Conservation (phyloP, 2,888 invertebrate species). For the Oscheius sp. region DNA sequence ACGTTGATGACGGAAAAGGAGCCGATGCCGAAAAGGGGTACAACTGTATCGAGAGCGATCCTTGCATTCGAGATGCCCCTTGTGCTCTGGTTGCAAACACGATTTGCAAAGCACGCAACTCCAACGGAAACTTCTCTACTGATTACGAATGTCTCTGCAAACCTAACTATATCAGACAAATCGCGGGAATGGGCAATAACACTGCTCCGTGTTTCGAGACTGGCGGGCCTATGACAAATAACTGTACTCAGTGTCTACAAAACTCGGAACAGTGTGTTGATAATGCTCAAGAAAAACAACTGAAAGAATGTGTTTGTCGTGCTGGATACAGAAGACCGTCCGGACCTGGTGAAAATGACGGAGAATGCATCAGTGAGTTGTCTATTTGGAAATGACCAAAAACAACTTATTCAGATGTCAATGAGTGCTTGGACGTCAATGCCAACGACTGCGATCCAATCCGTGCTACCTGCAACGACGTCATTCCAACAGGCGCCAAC, state of each 20-base stretch:
- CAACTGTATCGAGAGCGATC: constrained; percentile 4
- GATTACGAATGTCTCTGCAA: constrained; percentile 25
- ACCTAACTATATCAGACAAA: constrained; percentile 9
- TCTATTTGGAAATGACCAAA: neutral
- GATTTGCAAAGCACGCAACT: neutral
- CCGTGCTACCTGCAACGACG: constrained; percentile 22
- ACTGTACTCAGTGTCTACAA: constrained; percentile 16
- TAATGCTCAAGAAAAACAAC: neutral
- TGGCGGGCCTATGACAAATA: constrained; percentile 13
- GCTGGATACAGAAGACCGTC: constrained; percentile 8
- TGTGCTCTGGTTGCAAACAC: constrained; percentile 24
- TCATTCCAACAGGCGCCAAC: constrained; percentile 8
- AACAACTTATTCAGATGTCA: constrained; percentile 59
- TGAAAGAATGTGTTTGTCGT: constrained; percentile 24
- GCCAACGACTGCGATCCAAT: constrained; percentile 55
- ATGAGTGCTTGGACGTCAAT: constrained; percentile 66
- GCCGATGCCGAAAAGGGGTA: constrained; percentile 41
- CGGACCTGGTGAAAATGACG: constrained; percentile 5
- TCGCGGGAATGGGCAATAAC: constrained; percentile 15
- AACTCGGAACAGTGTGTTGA: constrained; percentile 12
- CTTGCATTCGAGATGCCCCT: constrained; percentile 12
- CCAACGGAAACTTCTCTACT: neutral
- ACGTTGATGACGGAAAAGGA: constrained; percentile 64
- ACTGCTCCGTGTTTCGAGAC: constrained; percentile 29
- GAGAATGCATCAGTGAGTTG: constrained; percentile 16